Percentiles rank a stretch among this genome's conserved stretches.
These are phyloP conservation scores for Halcyon badia DNA, from an alignment of 2,797 vertebrate species.

Conservation along the genomic window DNA sequence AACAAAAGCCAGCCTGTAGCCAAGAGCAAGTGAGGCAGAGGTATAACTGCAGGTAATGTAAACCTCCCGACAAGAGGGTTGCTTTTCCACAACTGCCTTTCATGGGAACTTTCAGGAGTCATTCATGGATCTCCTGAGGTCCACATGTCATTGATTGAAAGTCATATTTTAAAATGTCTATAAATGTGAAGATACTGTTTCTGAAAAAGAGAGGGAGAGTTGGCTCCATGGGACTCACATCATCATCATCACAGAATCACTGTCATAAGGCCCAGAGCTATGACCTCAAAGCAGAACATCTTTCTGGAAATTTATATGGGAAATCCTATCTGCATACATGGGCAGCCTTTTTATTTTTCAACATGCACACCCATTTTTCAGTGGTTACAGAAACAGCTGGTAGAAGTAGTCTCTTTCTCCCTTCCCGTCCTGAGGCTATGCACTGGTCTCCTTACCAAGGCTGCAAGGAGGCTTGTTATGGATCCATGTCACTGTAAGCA, in stretches of 20 bases:
- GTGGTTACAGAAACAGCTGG: neutral
- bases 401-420: neutral
- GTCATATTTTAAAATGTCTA: neutral
- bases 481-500: neutral
- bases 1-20: neutral
- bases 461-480: neutral
- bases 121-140: neutral
- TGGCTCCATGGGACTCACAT: neutral
- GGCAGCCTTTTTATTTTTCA: neutral
- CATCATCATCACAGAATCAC: neutral
- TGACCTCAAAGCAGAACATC: neutral
- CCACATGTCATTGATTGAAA: rapidly evolving
- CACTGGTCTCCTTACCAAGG: neutral
- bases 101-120: neutral
- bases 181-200: neutral
- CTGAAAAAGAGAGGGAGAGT: neutral
- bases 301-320: neutral
- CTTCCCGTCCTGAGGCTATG: neutral
- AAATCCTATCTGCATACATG: neutral
- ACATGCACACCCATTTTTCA: neutral
- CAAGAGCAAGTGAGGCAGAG: rapidly evolving
- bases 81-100: neutral
- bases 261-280: neutral
- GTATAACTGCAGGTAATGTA: neutral
- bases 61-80: neutral